Base-by-base conservation (phyloP, 2,113 vertebrate species). In the Rutilus rutilus region DNA sequence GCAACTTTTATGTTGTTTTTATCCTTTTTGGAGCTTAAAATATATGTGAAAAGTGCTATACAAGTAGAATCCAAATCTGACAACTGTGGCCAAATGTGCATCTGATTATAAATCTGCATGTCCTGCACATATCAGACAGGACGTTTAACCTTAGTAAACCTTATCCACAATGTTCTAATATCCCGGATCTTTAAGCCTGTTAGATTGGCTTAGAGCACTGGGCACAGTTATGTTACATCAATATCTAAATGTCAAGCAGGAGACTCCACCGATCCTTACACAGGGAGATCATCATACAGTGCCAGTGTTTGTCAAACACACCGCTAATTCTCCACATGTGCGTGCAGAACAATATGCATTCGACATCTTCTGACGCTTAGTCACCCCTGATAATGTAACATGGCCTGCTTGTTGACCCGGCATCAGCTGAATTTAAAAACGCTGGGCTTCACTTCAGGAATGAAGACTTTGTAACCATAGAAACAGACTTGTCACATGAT, bases 401-500 rank as follows among this genome's bases (percentile, higher is more conserved):
- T 45, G 83, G 82, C 50, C 57, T 82, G 64, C 86, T 86, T 87
- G 88, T 89, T 89, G 85, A 85, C 86, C 86, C 85, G 50, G 75
- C 87, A 77, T 86, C 86, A 75, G 84, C 62, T 85, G 79, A 80
- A 87, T 77, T 84, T 80, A 81, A 85, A 81, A 90, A 86, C 36
- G 62, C 78, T 82, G 59, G 57, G 76, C 85, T 82, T 88, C 69
- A 85, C 87, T 91, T 85, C 62, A 47, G 67, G 80, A 89, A 87
- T 81, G 83, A 88, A 89, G 88, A 74, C 86, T 89, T 83, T 33
- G 90, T 92, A 88, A 86, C 90, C 85, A 89, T 91, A 88, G 91
- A 89, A 91, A 92, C 91, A 86, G 87, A 88, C 82, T 5, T 85
- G 85, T 91, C 85, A 88, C 84, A 83, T 90, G 90, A 89, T 88